Percentiles rank a stretch among this genome's conserved stretches.
phyloP scores from a whole-genome alignment of 2,888 invertebrate species.

The Dicyrtomina minuta region DNA sequence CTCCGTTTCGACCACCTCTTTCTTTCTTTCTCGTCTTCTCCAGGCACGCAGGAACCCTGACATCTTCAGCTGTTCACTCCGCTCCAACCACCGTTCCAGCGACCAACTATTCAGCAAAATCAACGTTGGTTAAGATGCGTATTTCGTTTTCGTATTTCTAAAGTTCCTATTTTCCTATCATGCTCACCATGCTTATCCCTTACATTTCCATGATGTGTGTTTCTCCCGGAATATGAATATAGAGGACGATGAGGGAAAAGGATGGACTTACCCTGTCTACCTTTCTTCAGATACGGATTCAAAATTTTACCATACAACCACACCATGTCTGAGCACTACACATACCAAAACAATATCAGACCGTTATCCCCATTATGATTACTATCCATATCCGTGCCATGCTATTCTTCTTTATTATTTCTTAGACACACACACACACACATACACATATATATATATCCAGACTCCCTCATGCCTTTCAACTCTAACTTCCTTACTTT shows the following conservation, averaged over 20 bases:
- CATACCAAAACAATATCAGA: background rate
- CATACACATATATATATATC: background rate
- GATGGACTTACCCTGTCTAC: background rate
- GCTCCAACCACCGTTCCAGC: background rate
- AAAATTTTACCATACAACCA: background rate
- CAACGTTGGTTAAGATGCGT: no score
- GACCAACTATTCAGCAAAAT: no score
- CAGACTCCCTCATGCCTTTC: no score
- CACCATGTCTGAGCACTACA: background rate
- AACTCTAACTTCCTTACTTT: no score
- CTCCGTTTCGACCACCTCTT: background rate
- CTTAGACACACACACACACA: background rate
- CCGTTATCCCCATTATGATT: background rate
- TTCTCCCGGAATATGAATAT: background rate
- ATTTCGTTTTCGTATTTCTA: no score
- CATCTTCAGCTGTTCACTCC: slow-evolving; percentile 10
- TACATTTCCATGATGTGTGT: background rate
- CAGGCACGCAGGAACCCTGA: slow-evolving; percentile 14
- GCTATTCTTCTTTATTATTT: no score
- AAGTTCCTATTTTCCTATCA: no score
- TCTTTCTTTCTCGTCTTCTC: background rate
- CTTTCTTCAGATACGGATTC: background rate
- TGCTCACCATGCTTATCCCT: background rate
- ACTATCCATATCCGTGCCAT: no score
- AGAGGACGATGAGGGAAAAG: background rate